A percentile compares a stretch with the other conserved stretches of the same genome.
These are phyloP conservation scores for Acleris holmiana DNA, from an alignment of 2,888 invertebrate genomes.

Conservation along the genomic window DNA sequence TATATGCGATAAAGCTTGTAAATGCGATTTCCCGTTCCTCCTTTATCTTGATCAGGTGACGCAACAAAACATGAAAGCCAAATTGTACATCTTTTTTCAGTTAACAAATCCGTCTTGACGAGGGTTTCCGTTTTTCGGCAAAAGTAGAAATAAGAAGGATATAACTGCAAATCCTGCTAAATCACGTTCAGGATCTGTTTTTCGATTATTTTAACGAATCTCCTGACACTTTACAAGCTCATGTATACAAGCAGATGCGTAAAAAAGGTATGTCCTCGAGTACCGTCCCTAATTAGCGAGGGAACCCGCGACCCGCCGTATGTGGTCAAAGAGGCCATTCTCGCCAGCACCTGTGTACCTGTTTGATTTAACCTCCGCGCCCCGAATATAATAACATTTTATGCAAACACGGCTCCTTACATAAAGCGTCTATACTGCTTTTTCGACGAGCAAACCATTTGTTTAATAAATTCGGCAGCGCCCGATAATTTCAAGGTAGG, in stretches of 20 bases:
- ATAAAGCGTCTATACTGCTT: constrained; percentile 7
- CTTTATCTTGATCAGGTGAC: constrained; percentile 73
- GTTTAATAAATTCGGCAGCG: not conserved
- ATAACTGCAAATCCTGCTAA: constrained; percentile 72
- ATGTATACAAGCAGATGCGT: constrained; percentile 38
- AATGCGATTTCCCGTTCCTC: constrained; percentile 50
- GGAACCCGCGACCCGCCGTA: constrained; percentile 44
- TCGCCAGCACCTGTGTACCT: constrained; percentile 49
- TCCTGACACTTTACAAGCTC: constrained; percentile 37
- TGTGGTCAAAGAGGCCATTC: constrained; percentile 49
- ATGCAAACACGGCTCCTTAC: constrained; percentile 12
- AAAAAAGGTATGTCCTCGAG: constrained; percentile 40
- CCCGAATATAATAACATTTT: constrained; percentile 30
- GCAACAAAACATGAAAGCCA: constrained; percentile 74
- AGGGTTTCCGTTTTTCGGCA: constrained; percentile 72
- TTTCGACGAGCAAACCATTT: not conserved
- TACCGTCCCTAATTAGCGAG: constrained; percentile 52
- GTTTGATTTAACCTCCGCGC: constrained; percentile 37
- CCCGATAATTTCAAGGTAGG: constrained; percentile 3
- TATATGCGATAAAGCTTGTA: constrained; percentile 20
- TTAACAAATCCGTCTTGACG: constrained; percentile 81
- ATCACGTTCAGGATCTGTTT: constrained; percentile 66
- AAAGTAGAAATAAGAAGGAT: constrained; percentile 73
- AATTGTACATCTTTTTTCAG: constrained; percentile 79
- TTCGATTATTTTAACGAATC: constrained; percentile 57